Percentiles rank a stretch among this genome's conserved stretches.
Evolutionary conservation across 2,113 vertebrate genomes (phyloP).

Genomic region (Macroglossus sobrinus): DNA sequence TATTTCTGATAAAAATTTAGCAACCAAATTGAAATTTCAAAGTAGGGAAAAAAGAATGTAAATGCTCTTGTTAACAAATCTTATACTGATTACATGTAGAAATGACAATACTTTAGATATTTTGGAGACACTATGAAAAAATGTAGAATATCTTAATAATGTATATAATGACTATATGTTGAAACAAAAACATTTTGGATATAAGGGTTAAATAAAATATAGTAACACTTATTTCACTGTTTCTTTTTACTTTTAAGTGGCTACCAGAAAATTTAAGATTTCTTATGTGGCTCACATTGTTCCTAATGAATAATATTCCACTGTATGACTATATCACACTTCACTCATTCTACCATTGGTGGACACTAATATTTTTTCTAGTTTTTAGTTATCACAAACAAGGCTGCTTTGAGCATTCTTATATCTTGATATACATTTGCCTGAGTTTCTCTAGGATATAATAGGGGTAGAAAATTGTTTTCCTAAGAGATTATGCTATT

Average conservation of each 20-base stretch:
- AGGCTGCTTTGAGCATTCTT: neutral
- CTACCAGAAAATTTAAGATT: neutral
- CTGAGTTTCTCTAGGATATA: neutral
- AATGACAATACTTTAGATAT: neutral
- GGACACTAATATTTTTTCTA: neutral
- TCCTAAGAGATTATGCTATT: neutral
- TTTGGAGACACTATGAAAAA: neutral
- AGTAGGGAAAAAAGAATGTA: neutral
- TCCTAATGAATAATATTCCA: neutral
- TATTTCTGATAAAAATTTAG: neutral
- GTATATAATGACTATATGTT: neutral
- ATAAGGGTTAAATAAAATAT: neutral
- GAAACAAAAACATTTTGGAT: neutral
- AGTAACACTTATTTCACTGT: neutral
- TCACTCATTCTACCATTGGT: neutral
- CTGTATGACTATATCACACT: neutral
- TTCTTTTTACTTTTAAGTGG: neutral
- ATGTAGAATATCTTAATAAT: neutral
- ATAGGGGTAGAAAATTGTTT: neutral
- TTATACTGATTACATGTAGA: neutral
- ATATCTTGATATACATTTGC: neutral
- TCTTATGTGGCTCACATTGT: neutral
- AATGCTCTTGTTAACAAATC: neutral
- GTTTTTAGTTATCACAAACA: neutral
- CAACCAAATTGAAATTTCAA: neutral